These are phyloP conservation scores for Cyrtonyx montezumae DNA, from an alignment of 2,113 vertebrate genomes.

Conservation along the genomic window DNA sequence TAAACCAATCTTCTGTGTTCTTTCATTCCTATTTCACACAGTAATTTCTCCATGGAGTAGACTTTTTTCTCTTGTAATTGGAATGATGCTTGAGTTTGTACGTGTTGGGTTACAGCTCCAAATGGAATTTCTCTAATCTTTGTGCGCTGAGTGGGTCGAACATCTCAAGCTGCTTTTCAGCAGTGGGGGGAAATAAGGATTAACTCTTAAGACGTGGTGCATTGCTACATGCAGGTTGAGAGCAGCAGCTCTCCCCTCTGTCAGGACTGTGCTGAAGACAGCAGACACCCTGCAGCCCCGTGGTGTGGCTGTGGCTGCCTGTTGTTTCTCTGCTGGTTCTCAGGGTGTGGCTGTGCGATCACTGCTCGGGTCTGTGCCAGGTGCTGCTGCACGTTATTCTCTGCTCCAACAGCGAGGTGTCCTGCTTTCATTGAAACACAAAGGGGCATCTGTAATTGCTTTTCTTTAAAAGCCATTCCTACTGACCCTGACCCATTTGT, in stretches of 20 bases:
- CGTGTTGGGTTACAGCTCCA: background rate
- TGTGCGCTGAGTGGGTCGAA: background rate
- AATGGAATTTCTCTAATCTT: constrained; percentile 36
- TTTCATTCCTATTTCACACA: fast-evolving
- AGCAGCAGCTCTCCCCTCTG: background rate
- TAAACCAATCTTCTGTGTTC: background rate
- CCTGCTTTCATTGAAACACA: background rate
- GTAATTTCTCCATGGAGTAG: background rate
- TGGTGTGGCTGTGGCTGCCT: background rate
- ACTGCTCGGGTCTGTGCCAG: background rate
- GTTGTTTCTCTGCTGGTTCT: background rate
- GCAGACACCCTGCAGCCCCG: background rate
- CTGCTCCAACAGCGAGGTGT: background rate
- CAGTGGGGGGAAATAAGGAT: background rate
- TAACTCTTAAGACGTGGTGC: background rate
- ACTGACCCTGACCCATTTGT: fast-evolving
- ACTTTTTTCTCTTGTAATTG: fast-evolving
- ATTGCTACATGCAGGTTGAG: background rate
- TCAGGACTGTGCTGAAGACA: background rate
- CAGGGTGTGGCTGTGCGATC: constrained; percentile 40
- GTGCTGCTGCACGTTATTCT: background rate
- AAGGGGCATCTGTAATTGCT: background rate
- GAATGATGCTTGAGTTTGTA: background rate
- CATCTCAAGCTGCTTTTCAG: background rate
- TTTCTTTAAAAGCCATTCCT: background rate